Conservation (phyloP, 2,113 vertebrate species). For the Egretta garzetta region DNA sequence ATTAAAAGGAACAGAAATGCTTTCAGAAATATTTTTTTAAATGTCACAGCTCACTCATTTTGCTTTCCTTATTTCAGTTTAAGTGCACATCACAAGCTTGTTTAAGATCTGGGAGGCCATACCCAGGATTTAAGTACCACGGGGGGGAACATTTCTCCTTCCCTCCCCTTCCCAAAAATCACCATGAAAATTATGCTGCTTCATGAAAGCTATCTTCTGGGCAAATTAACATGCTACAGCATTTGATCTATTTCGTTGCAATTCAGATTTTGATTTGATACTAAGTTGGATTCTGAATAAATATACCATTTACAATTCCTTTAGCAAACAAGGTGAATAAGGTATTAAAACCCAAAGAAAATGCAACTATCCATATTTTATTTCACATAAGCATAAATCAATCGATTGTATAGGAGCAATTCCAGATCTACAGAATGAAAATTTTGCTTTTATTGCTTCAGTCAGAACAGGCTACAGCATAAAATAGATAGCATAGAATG, state of each 20-base stretch:
- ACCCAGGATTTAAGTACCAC: neutral
- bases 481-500: accelerated
- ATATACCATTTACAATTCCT: neutral
- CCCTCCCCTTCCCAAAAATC: neutral
- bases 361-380: neutral
- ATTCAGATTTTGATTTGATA: neutral
- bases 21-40: neutral
- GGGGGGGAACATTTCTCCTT: neutral
- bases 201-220: neutral
- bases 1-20: neutral
- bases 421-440: neutral
- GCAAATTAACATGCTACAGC: neutral
- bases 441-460: neutral
- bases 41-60: neutral
- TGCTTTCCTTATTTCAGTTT: neutral
- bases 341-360: neutral
- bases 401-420: neutral
- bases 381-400: neutral
- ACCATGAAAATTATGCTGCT: neutral
- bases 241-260: neutral
- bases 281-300: slow-evolving; percentile 1
- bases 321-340: neutral
- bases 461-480: neutral
- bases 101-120: neutral
- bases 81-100: neutral